These are phyloP conservation scores for Hypsibius dujardini DNA, from an alignment of 1,140 invertebrate species.

Conservation along the genomic window DNA sequence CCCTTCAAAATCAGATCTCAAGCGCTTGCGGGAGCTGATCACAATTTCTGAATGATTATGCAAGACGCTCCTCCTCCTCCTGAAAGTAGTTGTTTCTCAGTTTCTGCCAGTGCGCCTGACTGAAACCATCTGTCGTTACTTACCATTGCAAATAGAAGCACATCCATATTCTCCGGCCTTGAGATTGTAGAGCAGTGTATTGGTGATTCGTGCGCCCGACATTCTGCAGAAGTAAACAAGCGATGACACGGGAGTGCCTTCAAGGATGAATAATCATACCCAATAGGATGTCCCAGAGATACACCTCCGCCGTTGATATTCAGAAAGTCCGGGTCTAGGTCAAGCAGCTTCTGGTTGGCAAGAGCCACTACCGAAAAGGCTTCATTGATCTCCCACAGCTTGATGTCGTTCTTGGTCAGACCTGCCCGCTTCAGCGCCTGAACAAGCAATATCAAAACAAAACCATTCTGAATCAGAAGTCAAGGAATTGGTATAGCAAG, in stretches of 20 bases:
- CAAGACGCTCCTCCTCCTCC: slow-evolving; percentile 73
- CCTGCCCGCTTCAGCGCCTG: slow-evolving; percentile 57
- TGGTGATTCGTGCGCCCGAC: slow-evolving; percentile 85
- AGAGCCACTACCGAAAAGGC: slow-evolving; percentile 90
- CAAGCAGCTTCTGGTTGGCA: slow-evolving; percentile 73
- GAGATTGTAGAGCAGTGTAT: slow-evolving; percentile 70
- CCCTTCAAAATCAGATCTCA: no score
- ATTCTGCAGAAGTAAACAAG: slow-evolving; percentile 44
- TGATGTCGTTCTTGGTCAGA: slow-evolving; percentile 66
- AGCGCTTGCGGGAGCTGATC: slow-evolving; percentile 34
- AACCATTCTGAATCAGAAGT: not conserved
- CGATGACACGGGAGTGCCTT: not conserved
- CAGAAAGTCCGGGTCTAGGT: slow-evolving; percentile 68
- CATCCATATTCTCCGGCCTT: slow-evolving; percentile 77
- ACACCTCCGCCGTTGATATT: slow-evolving; percentile 96
- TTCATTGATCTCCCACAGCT: slow-evolving; percentile 96
- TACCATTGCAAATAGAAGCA: slow-evolving; percentile 89
- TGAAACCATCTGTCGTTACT: not conserved
- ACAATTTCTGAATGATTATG: slow-evolving; percentile 75
- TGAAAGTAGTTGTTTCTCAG: not conserved
- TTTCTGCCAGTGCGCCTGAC: no score
- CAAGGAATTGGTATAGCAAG: no score
- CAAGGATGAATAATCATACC: slow-evolving; percentile 39
- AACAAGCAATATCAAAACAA: slow-evolving; percentile 23
- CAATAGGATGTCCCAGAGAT: slow-evolving; percentile 97